Base-by-base conservation (phyloP, 2,113 vertebrate genomes). In the Felis catus region DNA sequence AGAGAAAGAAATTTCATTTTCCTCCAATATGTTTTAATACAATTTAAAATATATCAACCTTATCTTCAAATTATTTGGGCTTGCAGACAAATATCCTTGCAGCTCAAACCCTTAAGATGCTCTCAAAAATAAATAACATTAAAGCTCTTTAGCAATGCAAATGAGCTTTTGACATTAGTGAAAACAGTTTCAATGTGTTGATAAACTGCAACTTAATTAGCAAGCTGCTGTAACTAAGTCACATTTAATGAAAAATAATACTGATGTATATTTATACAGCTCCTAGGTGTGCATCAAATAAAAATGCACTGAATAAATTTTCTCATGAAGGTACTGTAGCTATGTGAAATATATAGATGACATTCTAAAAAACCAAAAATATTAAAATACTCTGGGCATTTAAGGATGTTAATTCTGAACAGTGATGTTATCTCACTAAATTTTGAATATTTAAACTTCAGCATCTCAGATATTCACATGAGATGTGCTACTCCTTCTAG, bases 181-280 rank as follows among this genome's bases (percentile, higher is more conserved):
- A 89, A 71, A 98, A 97, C 95, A 96, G 14, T 92, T 98, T 91
- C 61, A 96, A 9, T 53, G 4, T 27, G 48, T 91, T 92, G 25
- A 97, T 97, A 97, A 94, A 48, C 79, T 96, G 27, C 82, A 97
- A 78, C 61, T 98, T 97, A 95, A 97, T 97, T 97, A 98, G 41
- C 61, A 98, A 88, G 73, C 41, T 74, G 29, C 68, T 91, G 15
- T 53, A 97, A 88, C 25, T 95, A 91, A 97, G 96, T 96, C 65
- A 97, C 80, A 98, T 93, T 94, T 97, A 98, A 95, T 95, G 31
- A 97, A 98, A 98, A 97, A 94, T 91, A 90, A 84, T 97, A 36
- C 63, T 94, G 1, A 65, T 90, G 5, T 66, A 66, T 84, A 63
- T 92, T 90, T 70, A 95, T 25, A 25, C 31, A 85, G 27, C 21